These are phyloP conservation scores for Melanaphis sacchari DNA, from an alignment of 1,140 invertebrate genomes.

Conservation along the genomic window DNA sequence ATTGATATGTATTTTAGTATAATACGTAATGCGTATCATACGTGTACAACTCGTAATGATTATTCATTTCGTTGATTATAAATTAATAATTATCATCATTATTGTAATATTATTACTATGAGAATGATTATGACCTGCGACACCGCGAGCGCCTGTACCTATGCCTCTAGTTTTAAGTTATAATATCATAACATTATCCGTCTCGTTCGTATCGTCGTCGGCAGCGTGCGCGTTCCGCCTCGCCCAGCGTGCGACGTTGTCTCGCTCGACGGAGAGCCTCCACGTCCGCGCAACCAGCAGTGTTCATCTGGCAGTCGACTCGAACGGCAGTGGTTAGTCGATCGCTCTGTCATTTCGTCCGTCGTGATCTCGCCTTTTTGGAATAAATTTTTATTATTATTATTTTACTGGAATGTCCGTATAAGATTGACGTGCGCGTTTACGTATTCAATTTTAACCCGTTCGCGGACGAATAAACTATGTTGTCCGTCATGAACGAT, in stretches of 20 bases:
- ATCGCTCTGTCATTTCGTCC: background rate
- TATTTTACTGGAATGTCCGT: background rate
- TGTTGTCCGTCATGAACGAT: slow-evolving; percentile 52
- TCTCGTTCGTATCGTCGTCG: background rate
- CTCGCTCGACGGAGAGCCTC: background rate
- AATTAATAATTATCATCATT: background rate
- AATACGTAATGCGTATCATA: background rate
- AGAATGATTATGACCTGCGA: background rate
- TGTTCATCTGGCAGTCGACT: background rate
- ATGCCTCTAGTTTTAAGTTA: background rate
- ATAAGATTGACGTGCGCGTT: background rate
- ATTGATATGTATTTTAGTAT: no score
- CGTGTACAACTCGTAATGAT: background rate
- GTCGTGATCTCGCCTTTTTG: background rate
- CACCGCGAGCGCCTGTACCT: background rate
- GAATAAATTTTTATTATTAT: background rate
- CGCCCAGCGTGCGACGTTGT: background rate
- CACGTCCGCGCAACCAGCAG: background rate
- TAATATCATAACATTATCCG: background rate
- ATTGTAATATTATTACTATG: background rate
- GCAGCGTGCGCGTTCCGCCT: background rate
- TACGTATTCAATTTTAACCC: background rate
- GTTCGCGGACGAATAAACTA: background rate
- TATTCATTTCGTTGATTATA: background rate
- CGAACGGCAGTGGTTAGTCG: no score